phyloP scores from a whole-genome alignment of 2,797 vertebrate species.

The Podarcis siculus region DNA sequence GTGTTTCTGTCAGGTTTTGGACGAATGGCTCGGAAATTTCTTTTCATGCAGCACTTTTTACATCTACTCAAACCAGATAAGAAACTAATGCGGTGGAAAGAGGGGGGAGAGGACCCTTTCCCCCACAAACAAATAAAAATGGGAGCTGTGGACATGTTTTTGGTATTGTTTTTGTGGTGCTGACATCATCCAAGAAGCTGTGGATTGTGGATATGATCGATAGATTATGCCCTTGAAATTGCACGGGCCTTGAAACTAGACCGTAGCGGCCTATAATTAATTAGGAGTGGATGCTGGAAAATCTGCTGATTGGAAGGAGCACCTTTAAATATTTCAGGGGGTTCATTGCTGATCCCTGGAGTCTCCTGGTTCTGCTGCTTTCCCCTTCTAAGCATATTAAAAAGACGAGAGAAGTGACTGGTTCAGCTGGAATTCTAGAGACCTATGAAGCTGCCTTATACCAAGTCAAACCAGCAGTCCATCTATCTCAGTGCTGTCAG shows the following conservation, averaged over 20 bases:
- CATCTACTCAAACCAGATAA: conserved; percentile 12
- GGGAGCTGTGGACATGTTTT: background rate
- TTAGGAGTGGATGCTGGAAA: conserved; percentile 21
- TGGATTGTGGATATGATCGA: conserved; percentile 8
- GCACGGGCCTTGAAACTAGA: conserved; percentile 3
- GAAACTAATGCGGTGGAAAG: background rate
- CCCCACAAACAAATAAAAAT: conserved; percentile 7
- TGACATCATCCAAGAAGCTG: background rate
- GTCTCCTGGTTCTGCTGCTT: background rate
- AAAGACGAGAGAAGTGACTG: background rate
- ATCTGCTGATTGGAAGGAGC: background rate
- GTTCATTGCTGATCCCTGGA: background rate
- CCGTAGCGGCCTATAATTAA: conserved; percentile 31
- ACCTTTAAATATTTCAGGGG: background rate
- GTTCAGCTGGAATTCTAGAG: no score
- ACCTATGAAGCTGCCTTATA: no score
- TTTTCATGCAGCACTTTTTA: conserved; percentile 47
- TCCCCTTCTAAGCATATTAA: background rate
- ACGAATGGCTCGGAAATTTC: conserved; percentile 38
- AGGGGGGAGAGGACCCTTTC: background rate
- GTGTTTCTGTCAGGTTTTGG: conserved; percentile 54
- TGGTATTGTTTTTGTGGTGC: conserved; percentile 12
- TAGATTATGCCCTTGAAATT: background rate
- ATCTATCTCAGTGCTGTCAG: no score
- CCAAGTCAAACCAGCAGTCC: no score